Evolutionary conservation across 2,113 vertebrate genomes (phyloP).

Genomic region (Rhinolophus sinicus): DNA sequence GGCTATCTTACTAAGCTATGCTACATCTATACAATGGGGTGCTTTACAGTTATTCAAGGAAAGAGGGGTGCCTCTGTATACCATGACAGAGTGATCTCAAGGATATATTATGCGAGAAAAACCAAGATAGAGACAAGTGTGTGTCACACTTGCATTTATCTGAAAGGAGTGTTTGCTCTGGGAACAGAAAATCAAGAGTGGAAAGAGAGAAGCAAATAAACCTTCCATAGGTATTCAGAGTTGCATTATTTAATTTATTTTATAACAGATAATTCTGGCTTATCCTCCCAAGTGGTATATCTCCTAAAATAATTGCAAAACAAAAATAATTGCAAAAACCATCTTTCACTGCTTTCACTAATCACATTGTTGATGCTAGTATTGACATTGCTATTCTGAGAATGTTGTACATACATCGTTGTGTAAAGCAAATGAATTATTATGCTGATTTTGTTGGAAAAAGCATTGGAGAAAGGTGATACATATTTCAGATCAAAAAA

Average conservation of each 20-base stretch:
- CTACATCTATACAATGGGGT: neutral
- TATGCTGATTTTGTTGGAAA: neutral
- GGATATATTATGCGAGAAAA: neutral
- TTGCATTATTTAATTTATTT: neutral
- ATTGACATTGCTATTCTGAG: neutral
- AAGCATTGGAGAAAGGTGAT: neutral
- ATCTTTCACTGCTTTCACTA: neutral
- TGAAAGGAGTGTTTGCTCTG: neutral
- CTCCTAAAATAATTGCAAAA: no score
- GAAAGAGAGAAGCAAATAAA: conserved; percentile 1
- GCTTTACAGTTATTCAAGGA: neutral
- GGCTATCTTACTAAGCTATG: neutral
- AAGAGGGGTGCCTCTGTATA: neutral
- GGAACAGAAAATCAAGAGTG: neutral
- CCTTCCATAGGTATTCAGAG: neutral
- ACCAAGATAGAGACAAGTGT: neutral
- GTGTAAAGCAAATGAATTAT: neutral
- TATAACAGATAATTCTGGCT: neutral
- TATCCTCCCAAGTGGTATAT: neutral
- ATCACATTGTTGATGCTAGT: neutral
- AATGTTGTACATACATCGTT: neutral
- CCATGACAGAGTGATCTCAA: neutral
- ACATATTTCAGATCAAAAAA: neutral
- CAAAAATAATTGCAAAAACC: neutral
- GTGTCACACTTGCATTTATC: neutral